Base-by-base conservation (phyloP, 1,140 invertebrate genomes). In the Drosophila nikananu region DNA sequence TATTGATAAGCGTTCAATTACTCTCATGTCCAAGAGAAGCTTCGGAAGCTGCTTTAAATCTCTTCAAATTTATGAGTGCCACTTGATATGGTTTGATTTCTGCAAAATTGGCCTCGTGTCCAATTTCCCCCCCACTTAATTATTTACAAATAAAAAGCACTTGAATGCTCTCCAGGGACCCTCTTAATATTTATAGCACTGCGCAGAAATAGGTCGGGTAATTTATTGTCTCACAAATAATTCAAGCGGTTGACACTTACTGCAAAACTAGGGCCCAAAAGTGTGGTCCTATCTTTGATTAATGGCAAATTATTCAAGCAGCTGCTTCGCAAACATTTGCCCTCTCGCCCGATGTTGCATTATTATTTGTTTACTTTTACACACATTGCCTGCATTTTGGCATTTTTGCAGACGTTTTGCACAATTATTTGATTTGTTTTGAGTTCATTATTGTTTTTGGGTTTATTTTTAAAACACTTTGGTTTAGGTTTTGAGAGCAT, bases 181-280 rank as follows among this genome's bases (percentile, higher is more conserved):
- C 32, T 37, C 5, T 15, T 23, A 46, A 46, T 37, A 68, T 71
- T 71, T 71, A 71, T 71, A 55, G 64, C 41, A 39, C 19, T 46
- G 67, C 67, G 15, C 46, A 55, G 39, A 19, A 57, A 68, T 13
- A 21, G 63, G 39, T 71, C n/a, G 30, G 21, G 49, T 44, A 55
- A 68, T 68, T 71, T 71, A 71, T 68, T 30, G 67, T 57, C 62
- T 30, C 39, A 67, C 64, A 71, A 68, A 71, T 71, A 67, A 68
- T 71, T 70, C 19, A 54, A 68, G 23, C 15, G 30, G 67, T 55
- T 71, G 67, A 71, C 67, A 71, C 67, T 71, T 71, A 71, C 67
- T 68, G 64, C 67, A 68, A 25, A 55, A 68, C 49, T 46, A 42
- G 67, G 51, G 39, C 39, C 67, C 32, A 21, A 57, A 39, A 46